A percentile compares a stretch with the other conserved stretches of the same genome.
These are phyloP conservation scores for Leucoma salicis DNA, from an alignment of 2,888 invertebrate genomes.

Conservation along the genomic window DNA sequence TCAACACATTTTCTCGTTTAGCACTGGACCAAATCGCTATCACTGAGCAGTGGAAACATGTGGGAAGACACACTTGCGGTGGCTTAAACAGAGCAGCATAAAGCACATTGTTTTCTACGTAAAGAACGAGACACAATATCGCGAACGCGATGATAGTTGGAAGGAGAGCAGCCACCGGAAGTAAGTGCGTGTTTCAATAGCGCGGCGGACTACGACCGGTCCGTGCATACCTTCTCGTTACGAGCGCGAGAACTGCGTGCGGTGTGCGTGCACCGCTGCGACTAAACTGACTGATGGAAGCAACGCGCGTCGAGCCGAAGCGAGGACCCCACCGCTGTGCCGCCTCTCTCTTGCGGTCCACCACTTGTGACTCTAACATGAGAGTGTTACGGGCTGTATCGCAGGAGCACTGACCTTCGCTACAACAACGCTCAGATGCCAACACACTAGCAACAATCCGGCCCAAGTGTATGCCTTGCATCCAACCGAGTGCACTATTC, in stretches of 20 bases:
- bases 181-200: slow-evolving; percentile 56
- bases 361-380: slow-evolving; percentile 71
- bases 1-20: slow-evolving; percentile 54
- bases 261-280: slow-evolving; percentile 82
- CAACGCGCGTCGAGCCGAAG: slow-evolving; percentile 53
- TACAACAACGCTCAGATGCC: slow-evolving; percentile 47
- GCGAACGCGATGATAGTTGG: slow-evolving; percentile 32
- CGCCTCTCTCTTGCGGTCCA: slow-evolving; percentile 69
- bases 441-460: slow-evolving; percentile 42
- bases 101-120: slow-evolving; percentile 10
- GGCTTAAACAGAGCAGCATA: slow-evolving; percentile 35
- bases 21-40: slow-evolving; percentile 29
- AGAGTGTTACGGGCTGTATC: slow-evolving; percentile 72
- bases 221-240: slow-evolving; percentile 75
- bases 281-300: slow-evolving; percentile 71
- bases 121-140: slow-evolving; percentile 29
- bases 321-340: slow-evolving; percentile 71
- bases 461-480: slow-evolving; percentile 51
- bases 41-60: slow-evolving; percentile 28
- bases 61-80: slow-evolving; percentile 37
- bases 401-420: slow-evolving; percentile 75
- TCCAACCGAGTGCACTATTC: slow-evolving; percentile 54
- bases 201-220: slow-evolving; percentile 28
- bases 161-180: slow-evolving; percentile 73
- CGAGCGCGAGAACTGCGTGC: slow-evolving; percentile 82